These are phyloP conservation scores for Drosophila neonasuta DNA, from an alignment of 2,888 invertebrate genomes.

Conservation along the genomic window DNA sequence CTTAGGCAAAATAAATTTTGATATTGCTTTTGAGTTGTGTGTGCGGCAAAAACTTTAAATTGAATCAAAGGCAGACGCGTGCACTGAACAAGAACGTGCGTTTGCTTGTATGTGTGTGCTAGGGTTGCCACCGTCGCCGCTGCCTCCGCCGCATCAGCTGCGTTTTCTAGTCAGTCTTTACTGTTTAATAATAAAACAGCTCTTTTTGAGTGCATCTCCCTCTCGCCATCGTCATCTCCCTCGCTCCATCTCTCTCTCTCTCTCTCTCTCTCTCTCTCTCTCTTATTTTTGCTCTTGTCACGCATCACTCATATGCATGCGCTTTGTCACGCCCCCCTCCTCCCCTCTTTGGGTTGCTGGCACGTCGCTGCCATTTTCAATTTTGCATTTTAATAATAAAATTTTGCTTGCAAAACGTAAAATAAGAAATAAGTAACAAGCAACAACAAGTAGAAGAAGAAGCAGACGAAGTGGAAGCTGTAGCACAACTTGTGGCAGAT, in stretches of 20 bases:
- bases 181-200: slow-evolving; percentile 53
- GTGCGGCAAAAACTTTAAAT: slow-evolving; percentile 59
- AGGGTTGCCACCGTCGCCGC: slow-evolving; percentile 22
- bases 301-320: slow-evolving; percentile 70
- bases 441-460: slow-evolving; percentile 6
- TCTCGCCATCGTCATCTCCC: neutral
- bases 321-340: slow-evolving; percentile 26
- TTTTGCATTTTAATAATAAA: slow-evolving; percentile 78
- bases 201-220: slow-evolving; percentile 15
- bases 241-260: neutral
- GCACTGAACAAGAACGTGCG: neutral
- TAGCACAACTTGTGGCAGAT: slow-evolving; percentile 54
- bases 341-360: slow-evolving; percentile 14
- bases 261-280: neutral
- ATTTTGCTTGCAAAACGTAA: slow-evolving; percentile 63
- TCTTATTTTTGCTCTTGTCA: slow-evolving; percentile 45
- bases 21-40: slow-evolving; percentile 32
- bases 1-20: slow-evolving; percentile 58
- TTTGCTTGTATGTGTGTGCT: neutral
- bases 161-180: slow-evolving; percentile 7
- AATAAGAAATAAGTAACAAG: slow-evolving; percentile 41
- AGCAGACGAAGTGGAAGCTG: slow-evolving; percentile 12
- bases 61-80: slow-evolving; percentile 58
- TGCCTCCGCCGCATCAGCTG: slow-evolving; percentile 7
- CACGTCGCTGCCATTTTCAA: slow-evolving; percentile 74